phyloP scores from a whole-genome alignment of 37 sponge, comb jelly and placozoan species.

The Eunapius fragilis region DNA sequence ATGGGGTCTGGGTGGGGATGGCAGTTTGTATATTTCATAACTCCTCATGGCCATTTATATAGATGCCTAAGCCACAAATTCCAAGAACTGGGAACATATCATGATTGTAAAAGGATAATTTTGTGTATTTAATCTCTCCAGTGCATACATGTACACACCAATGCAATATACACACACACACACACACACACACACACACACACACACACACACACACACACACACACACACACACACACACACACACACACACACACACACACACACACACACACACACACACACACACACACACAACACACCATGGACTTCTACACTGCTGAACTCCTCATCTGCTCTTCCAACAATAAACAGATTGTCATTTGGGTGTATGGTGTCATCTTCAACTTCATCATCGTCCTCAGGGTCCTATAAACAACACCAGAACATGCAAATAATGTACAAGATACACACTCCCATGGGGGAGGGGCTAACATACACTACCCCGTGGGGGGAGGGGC shows the following conservation, averaged over 20 bases:
- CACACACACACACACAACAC: neutral
- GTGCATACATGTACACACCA: neutral
- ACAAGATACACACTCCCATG: too few relatives aligned
- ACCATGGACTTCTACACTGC: slow-evolving; percentile 91
- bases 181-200: neutral
- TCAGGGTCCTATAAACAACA: slow-evolving; percentile 29
- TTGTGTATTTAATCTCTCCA: too few relatives aligned
- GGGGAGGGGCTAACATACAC: too few relatives aligned
- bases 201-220: slow-evolving; percentile 8
- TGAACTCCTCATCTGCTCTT: slow-evolving; percentile 91
- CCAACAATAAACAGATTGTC: slow-evolving; percentile 90
- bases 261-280: neutral
- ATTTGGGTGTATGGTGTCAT: slow-evolving; percentile 58
- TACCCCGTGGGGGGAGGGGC: too few relatives aligned
- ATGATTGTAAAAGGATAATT: too few relatives aligned
- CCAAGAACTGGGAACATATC: too few relatives aligned
- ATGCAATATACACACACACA: neutral
- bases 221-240: neutral
- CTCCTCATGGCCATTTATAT: too few relatives aligned
- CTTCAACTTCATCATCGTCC: slow-evolving; percentile 75
- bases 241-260: neutral
- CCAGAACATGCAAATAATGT: neutral
- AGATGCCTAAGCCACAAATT: too few relatives aligned
- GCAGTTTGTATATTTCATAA: too few relatives aligned
- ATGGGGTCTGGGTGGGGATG: too few relatives aligned